Base-by-base conservation (phyloP, 1,140 invertebrate species). In the Aphaenogaster ashmeadi region DNA sequence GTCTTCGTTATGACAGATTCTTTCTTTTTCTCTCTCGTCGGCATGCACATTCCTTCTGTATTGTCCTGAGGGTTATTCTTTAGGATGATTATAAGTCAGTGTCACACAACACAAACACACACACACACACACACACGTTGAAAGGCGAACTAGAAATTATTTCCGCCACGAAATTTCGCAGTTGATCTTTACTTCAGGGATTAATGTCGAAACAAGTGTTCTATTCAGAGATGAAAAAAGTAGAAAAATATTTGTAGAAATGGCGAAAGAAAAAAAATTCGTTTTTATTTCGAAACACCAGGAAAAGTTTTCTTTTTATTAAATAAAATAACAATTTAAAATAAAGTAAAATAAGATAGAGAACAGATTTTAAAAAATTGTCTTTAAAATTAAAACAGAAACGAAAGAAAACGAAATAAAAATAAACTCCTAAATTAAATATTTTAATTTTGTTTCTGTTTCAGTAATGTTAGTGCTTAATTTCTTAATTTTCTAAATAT, bases 1-100 rank as follows among this genome's bases (percentile, higher is more conserved):
- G 89, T 89, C 86, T 81, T 41, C 56, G 47, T 64, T 84, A 88
- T 89, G 91, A 92, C 87, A 72, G 88, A 92, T 92, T 86, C 67
- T 36, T 87, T 84, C 50, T 84, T 86, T 52, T 58, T 87, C 71
- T 84, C 27, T 77, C 71, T 77, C 47, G 52, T 54, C 64, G 38
- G 27, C 41, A 64, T 33, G 44, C 44, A 66, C 11, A 52, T 38
- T 64, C 36, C 78, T 69, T 69, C 13, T 44, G 18, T 67, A n/a
- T 54, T 69, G 33, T 33, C 11, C 21, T n/a, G 7, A 69, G 62
- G 62, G 44, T 80, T 79, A 33, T 50, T 67, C 33, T 69, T 80
- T 54, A 33, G 13, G 8, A 33, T 64, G 41, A 52, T 67, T 80
- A 44, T 64, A 80, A 69, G 47, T 80, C 41, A 47, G 18, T 60